These are phyloP conservation scores for Acrossocheilus fasciatus DNA, from an alignment of 2,797 vertebrate genomes.

Conservation along the genomic window DNA sequence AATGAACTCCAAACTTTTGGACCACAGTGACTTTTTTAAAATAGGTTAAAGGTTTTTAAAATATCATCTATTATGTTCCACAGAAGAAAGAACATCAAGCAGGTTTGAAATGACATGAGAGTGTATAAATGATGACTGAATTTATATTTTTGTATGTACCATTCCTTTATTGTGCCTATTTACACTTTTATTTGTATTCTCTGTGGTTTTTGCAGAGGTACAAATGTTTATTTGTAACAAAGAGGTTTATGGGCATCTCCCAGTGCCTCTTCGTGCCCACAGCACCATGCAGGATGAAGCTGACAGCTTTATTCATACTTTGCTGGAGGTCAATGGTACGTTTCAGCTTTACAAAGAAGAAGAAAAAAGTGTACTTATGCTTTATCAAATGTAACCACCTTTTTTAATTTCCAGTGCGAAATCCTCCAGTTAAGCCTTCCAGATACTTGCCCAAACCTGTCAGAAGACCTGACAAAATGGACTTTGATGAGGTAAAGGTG, in stretches of 20 bases:
- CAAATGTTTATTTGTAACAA: constrained; percentile 93
- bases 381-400: constrained; percentile 36
- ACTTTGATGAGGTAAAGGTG: constrained; percentile 93
- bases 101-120: too few relatives aligned
- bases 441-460: constrained; percentile 80
- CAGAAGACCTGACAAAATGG: constrained; percentile 92
- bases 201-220: constrained; percentile 78
- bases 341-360: constrained; percentile 2
- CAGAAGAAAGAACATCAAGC: not conserved
- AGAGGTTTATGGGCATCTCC: constrained; percentile 86
- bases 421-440: constrained; percentile 87
- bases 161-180: not conserved
- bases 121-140: not conserved
- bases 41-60: not conserved
- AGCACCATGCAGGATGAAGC: constrained; percentile 86
- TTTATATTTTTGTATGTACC: not conserved
- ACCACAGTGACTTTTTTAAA: not conserved
- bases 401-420: constrained; percentile 81
- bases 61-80: not conserved
- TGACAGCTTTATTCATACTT: constrained; percentile 88
- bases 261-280: constrained; percentile 87
- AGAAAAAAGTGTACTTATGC: not conserved
- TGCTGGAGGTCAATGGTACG: constrained; percentile 90
- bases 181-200: not conserved
- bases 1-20: not conserved